phyloP scores from a whole-genome alignment of 2,797 vertebrate species.

The Tinamus major region DNA sequence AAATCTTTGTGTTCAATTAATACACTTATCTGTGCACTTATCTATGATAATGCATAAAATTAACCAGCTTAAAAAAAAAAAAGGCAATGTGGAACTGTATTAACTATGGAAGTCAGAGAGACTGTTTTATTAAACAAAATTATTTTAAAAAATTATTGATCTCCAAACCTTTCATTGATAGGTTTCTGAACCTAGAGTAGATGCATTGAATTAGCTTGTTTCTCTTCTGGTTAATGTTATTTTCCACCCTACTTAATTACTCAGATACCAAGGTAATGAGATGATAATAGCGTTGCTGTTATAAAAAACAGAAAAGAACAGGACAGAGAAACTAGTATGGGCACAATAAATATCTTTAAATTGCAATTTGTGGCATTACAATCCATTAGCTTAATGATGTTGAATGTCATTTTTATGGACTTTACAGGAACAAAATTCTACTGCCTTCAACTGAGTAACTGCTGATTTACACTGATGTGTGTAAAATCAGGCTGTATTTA shows the following conservation, averaged over 20 bases:
- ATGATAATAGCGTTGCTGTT: not conserved
- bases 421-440: not conserved
- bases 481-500: not conserved
- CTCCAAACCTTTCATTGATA: not conserved
- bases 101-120: not conserved
- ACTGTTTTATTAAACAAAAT: not conserved
- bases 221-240: not conserved
- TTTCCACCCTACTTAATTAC: not conserved
- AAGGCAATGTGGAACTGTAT: not conserved
- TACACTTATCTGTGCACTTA: not conserved
- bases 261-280: not conserved
- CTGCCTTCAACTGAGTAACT: not conserved
- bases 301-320: not conserved
- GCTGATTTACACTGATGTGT: not conserved
- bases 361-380: not conserved
- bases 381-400: not conserved
- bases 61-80: not conserved
- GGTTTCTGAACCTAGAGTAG: not conserved
- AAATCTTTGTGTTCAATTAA: slow-evolving; percentile 28
- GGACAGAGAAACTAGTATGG: not conserved
- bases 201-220: not conserved
- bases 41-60: not conserved
- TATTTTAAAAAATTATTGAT: not conserved
- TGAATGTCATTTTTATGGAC: not conserved
- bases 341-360: not conserved